Conservation (phyloP, 2,888 invertebrate genomes). For the Siphonodentalium dalli region DNA sequence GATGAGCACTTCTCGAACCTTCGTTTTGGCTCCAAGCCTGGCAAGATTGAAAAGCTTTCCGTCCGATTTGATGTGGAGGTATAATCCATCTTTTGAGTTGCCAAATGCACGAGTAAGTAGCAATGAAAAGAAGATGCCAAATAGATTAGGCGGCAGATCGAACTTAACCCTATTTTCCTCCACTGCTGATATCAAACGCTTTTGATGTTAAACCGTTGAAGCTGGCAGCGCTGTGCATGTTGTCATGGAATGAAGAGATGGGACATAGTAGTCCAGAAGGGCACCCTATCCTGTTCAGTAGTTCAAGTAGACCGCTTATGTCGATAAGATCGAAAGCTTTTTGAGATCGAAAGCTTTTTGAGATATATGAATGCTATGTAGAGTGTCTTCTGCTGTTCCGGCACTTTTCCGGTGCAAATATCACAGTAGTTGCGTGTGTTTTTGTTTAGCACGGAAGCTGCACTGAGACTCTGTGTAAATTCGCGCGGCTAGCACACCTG, state of each 20-base stretch:
- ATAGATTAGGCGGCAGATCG: constrained; percentile 14
- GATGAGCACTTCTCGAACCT: not conserved
- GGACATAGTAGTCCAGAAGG: constrained; percentile 16
- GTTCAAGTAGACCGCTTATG: constrained; percentile 19
- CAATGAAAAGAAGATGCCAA: constrained; percentile 19
- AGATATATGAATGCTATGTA: constrained; percentile 28
- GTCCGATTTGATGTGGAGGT: constrained; percentile 4
- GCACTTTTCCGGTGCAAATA: too few relatives aligned
- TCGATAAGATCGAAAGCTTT: constrained; percentile 20
- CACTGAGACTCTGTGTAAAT: constrained; percentile 32
- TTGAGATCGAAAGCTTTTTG: too few relatives aligned
- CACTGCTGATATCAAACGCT: not conserved
- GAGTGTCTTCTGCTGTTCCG: constrained; percentile 20
- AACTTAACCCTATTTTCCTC: constrained; percentile 16
- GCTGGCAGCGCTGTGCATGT: constrained; percentile 17
- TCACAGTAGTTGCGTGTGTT: too few relatives aligned
- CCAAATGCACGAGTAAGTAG: constrained; percentile 10
- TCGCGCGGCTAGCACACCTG: constrained; percentile 19
- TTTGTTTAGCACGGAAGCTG: constrained; percentile 15
- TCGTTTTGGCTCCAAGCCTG: constrained; percentile 1
- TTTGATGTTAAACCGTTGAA: constrained; percentile 6
- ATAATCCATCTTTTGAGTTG: constrained; percentile 4
- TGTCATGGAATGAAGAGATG: constrained; percentile 18
- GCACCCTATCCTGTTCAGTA: constrained; percentile 18
- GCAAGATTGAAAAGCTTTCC: constrained; percentile 9